These are phyloP conservation scores for Semotilus atromaculatus DNA, from an alignment of 2,797 vertebrate species.

Conservation along the genomic window DNA sequence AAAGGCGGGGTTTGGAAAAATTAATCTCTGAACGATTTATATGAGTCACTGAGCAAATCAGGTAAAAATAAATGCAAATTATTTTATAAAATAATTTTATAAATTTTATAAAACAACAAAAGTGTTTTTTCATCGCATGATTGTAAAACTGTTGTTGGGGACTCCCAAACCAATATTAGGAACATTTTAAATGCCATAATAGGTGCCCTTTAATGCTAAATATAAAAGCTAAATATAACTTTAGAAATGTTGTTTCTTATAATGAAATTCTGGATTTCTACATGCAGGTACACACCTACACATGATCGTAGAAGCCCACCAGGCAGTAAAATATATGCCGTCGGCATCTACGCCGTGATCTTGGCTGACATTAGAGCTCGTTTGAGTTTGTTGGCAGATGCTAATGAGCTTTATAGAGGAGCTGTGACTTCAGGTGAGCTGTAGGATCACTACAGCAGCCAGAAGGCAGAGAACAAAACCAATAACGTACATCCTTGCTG, in stretches of 20 bases:
- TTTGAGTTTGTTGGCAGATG: neutral
- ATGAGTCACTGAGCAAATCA: too few species aligned
- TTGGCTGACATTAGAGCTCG: neutral
- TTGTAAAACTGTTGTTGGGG: too few species aligned
- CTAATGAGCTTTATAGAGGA: slow-evolving; percentile 5
- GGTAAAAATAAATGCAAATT: too few species aligned
- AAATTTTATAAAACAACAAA: too few species aligned
- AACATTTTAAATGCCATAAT: too few species aligned
- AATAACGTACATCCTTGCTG: neutral
- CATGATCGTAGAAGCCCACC: neutral
- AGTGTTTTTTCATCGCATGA: too few species aligned
- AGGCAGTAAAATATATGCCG: neutral
- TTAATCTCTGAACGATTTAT: too few species aligned
- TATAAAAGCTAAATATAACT: neutral
- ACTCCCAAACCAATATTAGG: too few species aligned
- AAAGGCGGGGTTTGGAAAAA: too few species aligned
- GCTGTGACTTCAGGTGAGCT: neutral
- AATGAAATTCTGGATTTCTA: neutral
- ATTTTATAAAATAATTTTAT: too few species aligned
- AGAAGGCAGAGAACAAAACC: neutral
- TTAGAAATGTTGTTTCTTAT: neutral
- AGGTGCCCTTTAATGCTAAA: too few species aligned
- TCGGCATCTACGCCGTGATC: neutral
- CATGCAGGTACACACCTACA: neutral
- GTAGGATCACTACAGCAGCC: neutral